Base-by-base conservation (phyloP, 1,140 invertebrate species). In the Colletes latitarsis region DNA sequence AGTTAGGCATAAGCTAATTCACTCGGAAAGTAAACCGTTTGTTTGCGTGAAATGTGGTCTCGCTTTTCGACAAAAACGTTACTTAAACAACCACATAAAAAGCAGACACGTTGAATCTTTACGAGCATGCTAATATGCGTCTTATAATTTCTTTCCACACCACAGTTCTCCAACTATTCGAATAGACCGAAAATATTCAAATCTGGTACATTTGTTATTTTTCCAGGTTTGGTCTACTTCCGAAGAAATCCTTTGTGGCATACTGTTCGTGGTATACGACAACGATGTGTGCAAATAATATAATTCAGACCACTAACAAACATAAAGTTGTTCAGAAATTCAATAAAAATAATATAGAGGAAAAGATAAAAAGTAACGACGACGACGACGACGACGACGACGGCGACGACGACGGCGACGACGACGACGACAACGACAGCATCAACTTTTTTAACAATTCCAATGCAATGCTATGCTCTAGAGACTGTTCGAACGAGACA, bases 1-100 rank as follows among this genome's bases (percentile, higher is more conserved):
- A 46, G 92, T 92, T 41, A 91, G 94, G 10, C 94, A 95, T 82
- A 92, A 90, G 82, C 90, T 92, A n/a, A 94, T 94, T 46, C 95
- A 95, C 86, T 91, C 92, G 4, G 91, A 93, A 15, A 92, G 90
- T 49, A 95, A 94, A 91, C 95, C 91, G 82, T 94, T 90, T 82
- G 94, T 91, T 63, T 94, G 93, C 63, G 83, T 92, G 46, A 89
- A 92, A 15, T 96, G 96, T 84, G 92, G 92, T 4, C 91, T 93
- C 21, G 93, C 90, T 6, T 96, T 96, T 85, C 94, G 94, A 19
- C 95, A 95, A 77, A 92, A 90, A 83, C 89, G 94, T n/a, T 95
- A 95, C 81, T 86, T 95, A 39, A 93, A 93, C 21, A 94, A 92
- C 86, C 94, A 95, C 82, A 43, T 88, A 76, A 89, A 88, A 75